Conservation (phyloP, 1,140 invertebrate genomes). For the Drosophila simulans region DNA sequence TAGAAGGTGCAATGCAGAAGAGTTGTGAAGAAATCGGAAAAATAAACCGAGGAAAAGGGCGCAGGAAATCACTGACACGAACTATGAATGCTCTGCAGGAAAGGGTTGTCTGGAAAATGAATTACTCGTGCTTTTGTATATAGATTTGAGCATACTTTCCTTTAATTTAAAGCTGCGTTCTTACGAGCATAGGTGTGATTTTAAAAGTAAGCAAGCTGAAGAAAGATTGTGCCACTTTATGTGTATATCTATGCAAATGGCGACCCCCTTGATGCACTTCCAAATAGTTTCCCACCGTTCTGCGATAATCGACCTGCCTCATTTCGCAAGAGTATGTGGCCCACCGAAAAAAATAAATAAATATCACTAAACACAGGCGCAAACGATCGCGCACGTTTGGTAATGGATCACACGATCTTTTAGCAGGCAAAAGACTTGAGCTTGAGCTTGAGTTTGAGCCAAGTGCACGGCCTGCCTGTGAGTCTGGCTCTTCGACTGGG, state of each 20-base stretch:
- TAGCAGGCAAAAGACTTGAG: slow-evolving; percentile 59
- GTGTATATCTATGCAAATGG: neutral
- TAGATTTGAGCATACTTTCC: neutral
- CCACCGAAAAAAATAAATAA: slow-evolving; percentile 60
- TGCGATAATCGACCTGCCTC: neutral
- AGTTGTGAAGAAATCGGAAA: slow-evolving; percentile 46
- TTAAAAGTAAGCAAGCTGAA: neutral
- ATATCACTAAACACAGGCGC: slow-evolving; percentile 80
- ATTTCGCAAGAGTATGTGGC: slow-evolving; percentile 47
- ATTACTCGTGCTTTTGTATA: neutral
- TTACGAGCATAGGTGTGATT: neutral
- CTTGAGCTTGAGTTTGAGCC: slow-evolving; percentile 37
- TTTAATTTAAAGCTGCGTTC: neutral
- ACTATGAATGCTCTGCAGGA: slow-evolving; percentile 35
- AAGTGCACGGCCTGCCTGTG: slow-evolving; percentile 56
- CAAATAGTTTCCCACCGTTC: slow-evolving; percentile 12
- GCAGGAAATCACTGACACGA: slow-evolving; percentile 9
- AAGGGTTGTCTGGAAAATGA: neutral
- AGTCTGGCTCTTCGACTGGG: slow-evolving; percentile 19
- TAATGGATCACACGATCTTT: slow-evolving; percentile 82
- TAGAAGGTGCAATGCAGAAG: slow-evolving; percentile 60
- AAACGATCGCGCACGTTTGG: slow-evolving; percentile 82
- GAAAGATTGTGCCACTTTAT: neutral
- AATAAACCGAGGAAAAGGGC: slow-evolving; percentile 35
- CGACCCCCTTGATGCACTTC: slow-evolving; percentile 5